These are phyloP conservation scores for Junonia oenone DNA, from an alignment of 2,888 invertebrate genomes.

Conservation along the genomic window DNA sequence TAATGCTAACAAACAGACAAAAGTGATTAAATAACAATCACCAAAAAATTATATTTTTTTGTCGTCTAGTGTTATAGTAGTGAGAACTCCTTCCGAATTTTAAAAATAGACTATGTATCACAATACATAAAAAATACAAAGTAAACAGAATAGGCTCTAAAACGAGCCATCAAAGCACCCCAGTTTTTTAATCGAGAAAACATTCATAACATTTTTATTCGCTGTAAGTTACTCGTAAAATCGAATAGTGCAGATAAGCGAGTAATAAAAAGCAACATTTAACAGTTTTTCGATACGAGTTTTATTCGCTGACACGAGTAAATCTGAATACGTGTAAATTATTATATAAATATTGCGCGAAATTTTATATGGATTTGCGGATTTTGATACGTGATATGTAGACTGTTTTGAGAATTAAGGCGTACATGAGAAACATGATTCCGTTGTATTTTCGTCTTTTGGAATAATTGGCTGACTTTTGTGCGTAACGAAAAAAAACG, in stretches of 20 bases:
- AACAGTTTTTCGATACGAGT: slow-evolving; percentile 25
- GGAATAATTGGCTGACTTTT: too few species aligned
- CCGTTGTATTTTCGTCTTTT: too few species aligned
- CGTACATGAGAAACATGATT: too few species aligned
- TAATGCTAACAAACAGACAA: too few species aligned
- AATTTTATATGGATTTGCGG: not conserved
- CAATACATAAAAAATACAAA: not conserved
- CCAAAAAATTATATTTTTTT: too few species aligned
- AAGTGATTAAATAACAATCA: too few species aligned
- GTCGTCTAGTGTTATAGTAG: too few species aligned
- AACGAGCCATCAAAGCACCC: slow-evolving; percentile 3
- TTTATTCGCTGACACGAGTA: slow-evolving; percentile 21
- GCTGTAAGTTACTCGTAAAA: slow-evolving; percentile 25
- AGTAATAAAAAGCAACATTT: slow-evolving; percentile 24
- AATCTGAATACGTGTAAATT: slow-evolving; percentile 3
- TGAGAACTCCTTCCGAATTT: too few species aligned
- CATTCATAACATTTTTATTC: slow-evolving; percentile 23
- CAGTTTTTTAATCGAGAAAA: slow-evolving; percentile 22
- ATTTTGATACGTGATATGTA: not conserved
- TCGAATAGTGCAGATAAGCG: slow-evolving; percentile 26
- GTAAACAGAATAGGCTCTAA: slow-evolving; percentile 6
- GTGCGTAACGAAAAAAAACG: too few species aligned
- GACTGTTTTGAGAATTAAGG: not conserved
- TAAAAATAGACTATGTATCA: not conserved
- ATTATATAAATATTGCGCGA: too few species aligned